phyloP scores from a whole-genome alignment of 2,113 vertebrate species.

The Nanger granti region DNA sequence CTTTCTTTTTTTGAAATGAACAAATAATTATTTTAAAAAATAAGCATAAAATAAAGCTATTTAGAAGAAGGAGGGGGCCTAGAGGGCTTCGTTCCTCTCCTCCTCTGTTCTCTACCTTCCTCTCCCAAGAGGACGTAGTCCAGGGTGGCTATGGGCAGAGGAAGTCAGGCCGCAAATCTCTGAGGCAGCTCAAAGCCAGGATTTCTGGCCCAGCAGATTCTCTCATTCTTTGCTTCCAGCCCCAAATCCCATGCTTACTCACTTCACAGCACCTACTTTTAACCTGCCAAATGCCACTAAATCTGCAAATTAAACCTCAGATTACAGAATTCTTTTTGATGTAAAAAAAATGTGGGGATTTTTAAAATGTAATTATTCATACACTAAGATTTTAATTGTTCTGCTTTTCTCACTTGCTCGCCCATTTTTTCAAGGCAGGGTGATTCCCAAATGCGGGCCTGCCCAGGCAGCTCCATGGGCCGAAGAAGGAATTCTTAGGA shows the following conservation, averaged over 20 bases:
- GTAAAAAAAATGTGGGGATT: slow-evolving; percentile 73
- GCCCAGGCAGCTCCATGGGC: slow-evolving; percentile 66
- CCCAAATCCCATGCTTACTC: slow-evolving; percentile 74
- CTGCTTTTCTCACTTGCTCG: slow-evolving; percentile 45
- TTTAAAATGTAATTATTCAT: slow-evolving; percentile 75
- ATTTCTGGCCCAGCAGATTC: slow-evolving; percentile 56
- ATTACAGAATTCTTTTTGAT: slow-evolving; percentile 82
- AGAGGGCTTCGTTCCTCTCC: not conserved
- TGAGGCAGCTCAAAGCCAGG: slow-evolving; percentile 49
- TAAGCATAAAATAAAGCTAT: not conserved
- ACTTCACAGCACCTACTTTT: slow-evolving; percentile 76
- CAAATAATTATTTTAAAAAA: not conserved
- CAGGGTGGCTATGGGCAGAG: not conserved
- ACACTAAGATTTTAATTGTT: slow-evolving; percentile 75
- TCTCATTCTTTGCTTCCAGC: slow-evolving; percentile 68
- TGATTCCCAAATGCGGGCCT: slow-evolving; percentile 68
- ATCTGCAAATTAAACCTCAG: slow-evolving; percentile 79
- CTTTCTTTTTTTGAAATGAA: not conserved
- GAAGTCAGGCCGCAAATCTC: slow-evolving; percentile 20
- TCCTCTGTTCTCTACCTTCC: fast-evolving
- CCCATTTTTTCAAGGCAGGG: slow-evolving; percentile 46
- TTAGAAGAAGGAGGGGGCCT: not conserved
- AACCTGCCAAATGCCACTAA: slow-evolving; percentile 78
- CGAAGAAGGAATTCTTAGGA: slow-evolving; percentile 39
- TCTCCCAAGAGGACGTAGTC: fast-evolving